Base-by-base conservation (phyloP, 2,888 invertebrate genomes). In the Lomographa bimaculata region DNA sequence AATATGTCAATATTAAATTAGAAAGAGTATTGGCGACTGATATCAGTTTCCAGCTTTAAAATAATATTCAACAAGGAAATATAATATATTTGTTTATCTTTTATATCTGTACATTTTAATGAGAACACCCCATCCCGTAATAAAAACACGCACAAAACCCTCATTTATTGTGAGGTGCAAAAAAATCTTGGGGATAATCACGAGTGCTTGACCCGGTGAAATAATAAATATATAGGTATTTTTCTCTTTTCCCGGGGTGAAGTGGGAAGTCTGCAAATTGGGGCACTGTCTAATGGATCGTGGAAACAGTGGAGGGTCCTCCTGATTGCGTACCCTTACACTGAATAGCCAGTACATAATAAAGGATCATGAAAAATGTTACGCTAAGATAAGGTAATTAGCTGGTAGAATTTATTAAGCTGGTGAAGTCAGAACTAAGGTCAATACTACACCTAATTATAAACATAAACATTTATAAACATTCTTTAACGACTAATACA, bases 241-340 rank as follows among this genome's bases (percentile, higher is more conserved):
- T 28, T 58, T 50, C 59, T 57, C 4, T 60, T 47, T 46, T 30
- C 17, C 27, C 37, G 45, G 45, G 48, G 56, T 48, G 46, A 58
- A 59, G 58, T 64, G 57, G 55, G 53, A 58, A 65, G 60, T 64
- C 59, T 53, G 57, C 60, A 70, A 76, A 76, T 72, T 73, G 71
- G 72, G 70, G 67, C 60, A 57, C 65, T 64, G 69, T 65, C 65
- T 74, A 76, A 76, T 75, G 77, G 72, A 62, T 66, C 68, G 71
- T 67, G 63, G 71, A 57, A 65, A 50, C 61, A 56, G 56, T 47
- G 30, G 60, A 61, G 63, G 49, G 50, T 54, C 54, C 55, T 65
- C 44, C 48, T 57, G 59, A 64, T 65, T 66, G 55, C 52, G 56
- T 47, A 47, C 32, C 49, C n/a, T n/a, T n/a, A n/a, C n/a, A n/a